Percentiles rank a stretch among this genome's conserved stretches.
These are phyloP conservation scores for Reticulitermes speratus DNA, from an alignment of 1,140 invertebrate genomes.

Conservation along the genomic window DNA sequence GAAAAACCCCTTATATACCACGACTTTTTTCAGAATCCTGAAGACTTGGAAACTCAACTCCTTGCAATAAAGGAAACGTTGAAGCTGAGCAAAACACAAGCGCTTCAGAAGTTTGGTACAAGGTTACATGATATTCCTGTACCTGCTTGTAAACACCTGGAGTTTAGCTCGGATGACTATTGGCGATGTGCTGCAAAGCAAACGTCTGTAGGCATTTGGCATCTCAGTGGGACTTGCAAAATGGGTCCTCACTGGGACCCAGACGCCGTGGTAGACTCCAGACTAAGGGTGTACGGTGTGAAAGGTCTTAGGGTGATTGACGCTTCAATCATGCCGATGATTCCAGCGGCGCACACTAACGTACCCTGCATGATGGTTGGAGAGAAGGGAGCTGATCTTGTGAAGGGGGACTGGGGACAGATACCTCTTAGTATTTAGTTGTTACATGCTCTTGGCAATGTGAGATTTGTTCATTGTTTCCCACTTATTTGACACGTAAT, in stretches of 20 bases:
- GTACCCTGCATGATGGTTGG: slow-evolving; percentile 84
- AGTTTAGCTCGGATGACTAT: slow-evolving; percentile 41
- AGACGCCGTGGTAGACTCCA: slow-evolving; percentile 67
- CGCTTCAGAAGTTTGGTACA: slow-evolving; percentile 41
- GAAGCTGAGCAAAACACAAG: slow-evolving; percentile 45
- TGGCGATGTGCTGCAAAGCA: slow-evolving; percentile 42
- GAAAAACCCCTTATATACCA: slow-evolving; percentile 80
- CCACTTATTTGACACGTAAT: too few relatives aligned
- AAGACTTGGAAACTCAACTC: slow-evolving; percentile 70
- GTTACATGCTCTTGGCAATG: too few relatives aligned
- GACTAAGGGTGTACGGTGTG: slow-evolving; percentile 67
- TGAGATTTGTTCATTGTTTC: too few relatives aligned
- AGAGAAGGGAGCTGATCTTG: slow-evolving; percentile 80
- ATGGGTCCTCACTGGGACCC: slow-evolving; percentile 72
- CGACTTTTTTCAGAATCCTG: slow-evolving; percentile 75
- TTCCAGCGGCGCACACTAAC: slow-evolving; percentile 75
- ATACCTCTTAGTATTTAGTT: too few relatives aligned
- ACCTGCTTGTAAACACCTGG: slow-evolving; percentile 38
- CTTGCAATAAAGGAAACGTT: slow-evolving; percentile 59
- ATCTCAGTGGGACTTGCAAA: slow-evolving; percentile 67
- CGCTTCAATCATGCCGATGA: slow-evolving; percentile 72
- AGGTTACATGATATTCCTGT: slow-evolving; percentile 32
- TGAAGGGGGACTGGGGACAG: slow-evolving; percentile 56
- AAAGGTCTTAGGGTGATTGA: slow-evolving; percentile 71
- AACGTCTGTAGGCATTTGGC: slow-evolving; percentile 48